Percentiles rank a stretch among this genome's conserved stretches.
phyloP scores from a whole-genome alignment of 2,113 vertebrate genomes.

The Mobula hypostoma region DNA sequence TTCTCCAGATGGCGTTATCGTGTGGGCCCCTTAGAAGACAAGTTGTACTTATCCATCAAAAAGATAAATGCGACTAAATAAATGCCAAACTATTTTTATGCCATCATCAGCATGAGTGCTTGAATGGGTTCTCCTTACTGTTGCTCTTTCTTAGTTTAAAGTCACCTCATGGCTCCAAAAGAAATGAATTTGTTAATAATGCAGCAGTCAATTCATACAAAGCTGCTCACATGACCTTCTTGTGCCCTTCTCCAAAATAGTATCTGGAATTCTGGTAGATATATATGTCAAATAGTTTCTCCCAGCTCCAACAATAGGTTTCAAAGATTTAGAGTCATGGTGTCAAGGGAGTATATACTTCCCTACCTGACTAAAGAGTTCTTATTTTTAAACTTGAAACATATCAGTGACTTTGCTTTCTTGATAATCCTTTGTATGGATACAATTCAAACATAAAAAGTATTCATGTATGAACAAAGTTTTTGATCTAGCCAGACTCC shows the following conservation, averaged over 20 bases:
- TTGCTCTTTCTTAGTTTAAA: slow-evolving; percentile 28
- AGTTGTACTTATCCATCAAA: neutral
- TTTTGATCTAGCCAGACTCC: neutral
- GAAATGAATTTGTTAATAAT: slow-evolving; percentile 37
- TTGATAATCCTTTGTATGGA: neutral
- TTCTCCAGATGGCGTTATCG: neutral
- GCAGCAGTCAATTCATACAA: slow-evolving; percentile 9
- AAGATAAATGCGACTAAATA: neutral
- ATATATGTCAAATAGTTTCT: neutral
- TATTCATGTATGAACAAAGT: neutral
- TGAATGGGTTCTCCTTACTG: slow-evolving; percentile 28
- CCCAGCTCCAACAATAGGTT: neutral
- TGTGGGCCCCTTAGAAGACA: neutral
- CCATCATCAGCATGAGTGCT: slow-evolving; percentile 11
- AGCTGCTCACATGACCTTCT: slow-evolving; percentile 2
- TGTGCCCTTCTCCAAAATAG: slow-evolving; percentile 17
- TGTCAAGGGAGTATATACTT: neutral
- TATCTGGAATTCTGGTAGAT: neutral
- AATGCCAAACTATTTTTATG: neutral
- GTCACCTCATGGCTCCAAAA: slow-evolving; percentile 31
- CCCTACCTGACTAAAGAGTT: neutral
- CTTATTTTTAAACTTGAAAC: slow-evolving; percentile 14
- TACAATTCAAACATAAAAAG: neutral
- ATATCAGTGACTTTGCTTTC: neutral
- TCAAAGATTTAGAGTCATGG: neutral